These are phyloP conservation scores for Syrrhaptes paradoxus DNA, from an alignment of 2,113 vertebrate species.

Conservation along the genomic window DNA sequence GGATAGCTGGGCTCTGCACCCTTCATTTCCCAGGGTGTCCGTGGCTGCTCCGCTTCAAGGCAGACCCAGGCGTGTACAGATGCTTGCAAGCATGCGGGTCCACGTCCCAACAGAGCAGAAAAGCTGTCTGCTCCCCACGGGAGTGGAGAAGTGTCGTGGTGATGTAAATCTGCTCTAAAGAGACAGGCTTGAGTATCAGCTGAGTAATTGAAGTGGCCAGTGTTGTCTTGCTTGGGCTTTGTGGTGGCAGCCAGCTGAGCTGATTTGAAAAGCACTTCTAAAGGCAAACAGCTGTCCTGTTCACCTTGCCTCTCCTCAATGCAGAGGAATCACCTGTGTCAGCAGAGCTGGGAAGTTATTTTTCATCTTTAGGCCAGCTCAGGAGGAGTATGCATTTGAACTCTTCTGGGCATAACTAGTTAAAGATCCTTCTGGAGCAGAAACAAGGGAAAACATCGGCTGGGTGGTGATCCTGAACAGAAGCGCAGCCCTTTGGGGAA, in stretches of 20 bases:
- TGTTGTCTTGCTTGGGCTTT: neutral
- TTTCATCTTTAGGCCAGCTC: neutral
- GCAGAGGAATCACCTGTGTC: slow-evolving; percentile 31
- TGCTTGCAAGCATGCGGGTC: neutral
- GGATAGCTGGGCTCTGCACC: neutral
- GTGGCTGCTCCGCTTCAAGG: neutral
- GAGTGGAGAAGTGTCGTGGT: neutral
- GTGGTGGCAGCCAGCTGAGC: neutral
- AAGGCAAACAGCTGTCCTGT: neutral
- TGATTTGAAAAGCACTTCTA: neutral
- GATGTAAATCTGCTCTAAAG: neutral
- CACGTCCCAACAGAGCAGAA: neutral
- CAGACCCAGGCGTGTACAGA: neutral
- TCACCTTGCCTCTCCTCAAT: neutral
- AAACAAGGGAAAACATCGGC: neutral
- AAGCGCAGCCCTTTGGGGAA: neutral
- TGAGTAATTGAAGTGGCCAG: neutral
- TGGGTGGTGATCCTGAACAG: neutral
- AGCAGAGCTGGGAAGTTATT: slow-evolving; percentile 3
- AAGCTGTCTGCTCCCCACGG: neutral
- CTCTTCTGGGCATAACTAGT: neutral
- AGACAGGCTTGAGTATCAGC: neutral
- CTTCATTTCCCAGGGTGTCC: neutral
- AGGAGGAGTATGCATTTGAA: neutral
- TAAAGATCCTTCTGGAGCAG: neutral